Conservation (phyloP, 2,888 invertebrate genomes). For the Ecdyonurus torrentis region DNA sequence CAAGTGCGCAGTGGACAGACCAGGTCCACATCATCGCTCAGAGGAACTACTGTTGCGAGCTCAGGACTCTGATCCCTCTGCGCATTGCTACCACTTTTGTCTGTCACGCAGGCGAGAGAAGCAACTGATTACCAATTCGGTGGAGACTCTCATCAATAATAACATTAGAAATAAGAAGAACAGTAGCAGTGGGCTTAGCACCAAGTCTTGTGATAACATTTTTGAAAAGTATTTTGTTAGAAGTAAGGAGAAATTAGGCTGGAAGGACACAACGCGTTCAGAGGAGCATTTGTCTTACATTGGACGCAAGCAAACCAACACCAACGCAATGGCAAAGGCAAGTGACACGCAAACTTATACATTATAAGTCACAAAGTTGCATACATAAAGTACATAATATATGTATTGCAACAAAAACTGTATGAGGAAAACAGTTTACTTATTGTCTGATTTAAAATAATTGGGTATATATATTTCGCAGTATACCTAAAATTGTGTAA, state of each 20-base stretch:
- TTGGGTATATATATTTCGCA: no score
- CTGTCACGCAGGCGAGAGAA: neutral
- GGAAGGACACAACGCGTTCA: constrained; percentile 1
- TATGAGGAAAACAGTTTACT: no score
- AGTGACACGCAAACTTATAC: no score
- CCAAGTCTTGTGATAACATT: constrained; percentile 3
- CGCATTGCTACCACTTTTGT: neutral
- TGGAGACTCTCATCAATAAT: neutral
- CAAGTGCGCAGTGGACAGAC: neutral
- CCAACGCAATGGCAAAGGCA: neutral
- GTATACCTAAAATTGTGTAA: no score
- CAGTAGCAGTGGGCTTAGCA: neutral
- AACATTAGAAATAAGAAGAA: neutral
- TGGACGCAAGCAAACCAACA: neutral
- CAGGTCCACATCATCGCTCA: neutral
- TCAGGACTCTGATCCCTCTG: neutral
- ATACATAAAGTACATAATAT: no score
- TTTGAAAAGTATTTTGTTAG: neutral
- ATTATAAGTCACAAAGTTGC: no score
- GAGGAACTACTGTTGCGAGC: neutral
- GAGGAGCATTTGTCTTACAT: constrained; percentile 1
- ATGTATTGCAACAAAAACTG: no score
- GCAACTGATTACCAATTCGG: neutral
- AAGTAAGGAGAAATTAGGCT: neutral
- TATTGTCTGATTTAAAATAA: no score